Evolutionary conservation across 2,113 vertebrate genomes (phyloP).

Genomic region (Pimephales promelas): DNA sequence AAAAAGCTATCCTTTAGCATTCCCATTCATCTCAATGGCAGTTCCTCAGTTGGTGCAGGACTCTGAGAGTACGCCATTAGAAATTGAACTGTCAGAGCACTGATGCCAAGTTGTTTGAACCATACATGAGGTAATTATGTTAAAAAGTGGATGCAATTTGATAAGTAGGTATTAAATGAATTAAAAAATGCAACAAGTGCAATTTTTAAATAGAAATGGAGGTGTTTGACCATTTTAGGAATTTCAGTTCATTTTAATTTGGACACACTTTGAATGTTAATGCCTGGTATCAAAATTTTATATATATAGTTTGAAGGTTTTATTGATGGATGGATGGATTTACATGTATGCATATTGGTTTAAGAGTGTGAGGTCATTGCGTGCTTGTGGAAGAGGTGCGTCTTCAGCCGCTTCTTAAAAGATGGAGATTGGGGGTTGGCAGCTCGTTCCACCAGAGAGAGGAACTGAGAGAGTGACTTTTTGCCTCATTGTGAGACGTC

Average conservation of each 20-base stretch:
- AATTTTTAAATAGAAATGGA: not conserved
- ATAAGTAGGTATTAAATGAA: no score
- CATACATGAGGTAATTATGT: not conserved
- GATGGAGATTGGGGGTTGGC: no score
- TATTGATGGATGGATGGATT: not conserved
- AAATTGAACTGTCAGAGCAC: not conserved
- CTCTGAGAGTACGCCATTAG: not conserved
- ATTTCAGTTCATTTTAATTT: not conserved
- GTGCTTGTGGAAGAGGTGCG: no score
- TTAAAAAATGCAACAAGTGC: not conserved
- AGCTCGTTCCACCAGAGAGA: no score
- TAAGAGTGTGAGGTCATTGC: no score
- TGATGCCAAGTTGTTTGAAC: not conserved
- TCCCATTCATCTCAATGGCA: slow-evolving; percentile 18
- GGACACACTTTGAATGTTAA: not conserved
- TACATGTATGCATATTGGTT: no score
- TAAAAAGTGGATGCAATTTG: not conserved
- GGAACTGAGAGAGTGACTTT: no score
- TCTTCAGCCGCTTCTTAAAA: no score
- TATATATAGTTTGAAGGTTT: not conserved
- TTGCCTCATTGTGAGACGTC: no score
- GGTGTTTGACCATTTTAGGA: not conserved
- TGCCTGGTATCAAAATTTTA: no score
- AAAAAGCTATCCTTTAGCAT: slow-evolving; percentile 1
- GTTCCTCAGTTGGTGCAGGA: not conserved